Percentiles rank a stretch among this genome's conserved stretches.
Conservation (phyloP, 2,113 vertebrate genomes). For the Nymphicus hollandicus region DNA sequence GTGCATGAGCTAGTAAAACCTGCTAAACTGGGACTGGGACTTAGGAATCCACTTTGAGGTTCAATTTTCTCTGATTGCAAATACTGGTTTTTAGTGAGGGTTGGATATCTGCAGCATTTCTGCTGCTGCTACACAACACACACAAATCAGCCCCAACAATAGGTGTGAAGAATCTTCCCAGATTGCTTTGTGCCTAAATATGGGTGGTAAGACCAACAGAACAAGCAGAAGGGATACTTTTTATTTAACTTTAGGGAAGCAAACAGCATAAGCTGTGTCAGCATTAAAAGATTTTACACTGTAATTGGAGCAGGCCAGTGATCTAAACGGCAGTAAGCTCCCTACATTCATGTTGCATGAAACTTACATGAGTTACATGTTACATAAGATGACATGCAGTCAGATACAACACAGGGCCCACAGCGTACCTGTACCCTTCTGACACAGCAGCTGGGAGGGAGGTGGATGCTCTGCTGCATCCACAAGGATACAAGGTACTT, state of each 20-base stretch:
- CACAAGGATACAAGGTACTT: not conserved
- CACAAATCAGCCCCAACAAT: not conserved
- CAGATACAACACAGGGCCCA: not conserved
- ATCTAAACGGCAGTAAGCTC: not conserved
- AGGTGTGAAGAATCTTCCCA: not conserved
- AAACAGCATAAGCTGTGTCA: not conserved
- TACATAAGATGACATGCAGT: not conserved
- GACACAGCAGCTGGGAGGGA: not conserved
- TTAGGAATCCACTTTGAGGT: not conserved
- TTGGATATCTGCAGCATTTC: not conserved
- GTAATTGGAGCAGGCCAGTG: not conserved
- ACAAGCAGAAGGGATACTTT: not conserved
- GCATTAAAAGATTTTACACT: not conserved
- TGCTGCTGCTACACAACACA: not conserved
- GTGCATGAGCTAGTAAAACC: not conserved
- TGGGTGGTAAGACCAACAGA: not conserved
- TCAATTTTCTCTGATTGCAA: not conserved
- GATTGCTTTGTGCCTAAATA: not conserved
- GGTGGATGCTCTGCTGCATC: not conserved
- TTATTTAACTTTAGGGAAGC: not conserved
- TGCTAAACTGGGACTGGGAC: not conserved
- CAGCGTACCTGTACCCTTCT: not conserved
- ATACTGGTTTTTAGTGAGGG: not conserved
- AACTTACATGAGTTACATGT: not conserved
- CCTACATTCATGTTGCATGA: not conserved